Evolutionary conservation across 2,113 vertebrate genomes (phyloP).

Genomic region (Madoqua kirkii): DNA sequence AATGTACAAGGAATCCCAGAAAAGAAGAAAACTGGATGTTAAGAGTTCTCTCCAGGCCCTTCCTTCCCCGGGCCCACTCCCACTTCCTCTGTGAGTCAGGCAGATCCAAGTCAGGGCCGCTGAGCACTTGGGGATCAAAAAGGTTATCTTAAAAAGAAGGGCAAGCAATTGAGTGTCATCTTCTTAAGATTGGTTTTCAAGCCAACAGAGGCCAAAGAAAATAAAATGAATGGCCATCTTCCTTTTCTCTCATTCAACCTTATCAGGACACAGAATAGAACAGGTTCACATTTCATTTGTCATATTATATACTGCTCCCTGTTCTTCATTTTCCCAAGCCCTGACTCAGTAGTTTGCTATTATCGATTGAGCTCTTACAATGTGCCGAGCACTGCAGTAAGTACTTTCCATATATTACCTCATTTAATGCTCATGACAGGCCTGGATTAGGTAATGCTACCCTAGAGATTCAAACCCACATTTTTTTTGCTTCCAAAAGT

Average conservation of each 20-base stretch:
- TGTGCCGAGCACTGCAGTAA: not conserved
- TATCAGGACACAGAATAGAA: not conserved
- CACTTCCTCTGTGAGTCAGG: not conserved
- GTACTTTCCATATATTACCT: slow-evolving; percentile 25
- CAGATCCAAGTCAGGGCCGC: not conserved
- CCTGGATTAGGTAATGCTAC: not conserved
- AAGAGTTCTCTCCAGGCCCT: not conserved
- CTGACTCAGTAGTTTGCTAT: slow-evolving; percentile 41
- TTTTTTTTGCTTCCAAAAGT: not conserved
- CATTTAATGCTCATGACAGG: slow-evolving; percentile 30
- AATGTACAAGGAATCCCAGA: not conserved
- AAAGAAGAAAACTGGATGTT: not conserved
- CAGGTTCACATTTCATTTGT: not conserved
- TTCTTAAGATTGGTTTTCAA: not conserved
- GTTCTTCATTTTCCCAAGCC: slow-evolving; percentile 23
- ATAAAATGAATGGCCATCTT: not conserved
- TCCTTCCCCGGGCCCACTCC: not conserved
- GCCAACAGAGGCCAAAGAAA: not conserved
- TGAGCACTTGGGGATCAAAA: not conserved
- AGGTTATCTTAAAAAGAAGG: not conserved
- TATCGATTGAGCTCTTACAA: not conserved
- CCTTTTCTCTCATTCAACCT: not conserved
- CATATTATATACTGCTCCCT: not conserved
- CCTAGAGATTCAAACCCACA: not conserved
- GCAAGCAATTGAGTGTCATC: not conserved